These are phyloP conservation scores for Euplagia quadripunctaria DNA, from an alignment of 2,888 invertebrate genomes.

Conservation along the genomic window DNA sequence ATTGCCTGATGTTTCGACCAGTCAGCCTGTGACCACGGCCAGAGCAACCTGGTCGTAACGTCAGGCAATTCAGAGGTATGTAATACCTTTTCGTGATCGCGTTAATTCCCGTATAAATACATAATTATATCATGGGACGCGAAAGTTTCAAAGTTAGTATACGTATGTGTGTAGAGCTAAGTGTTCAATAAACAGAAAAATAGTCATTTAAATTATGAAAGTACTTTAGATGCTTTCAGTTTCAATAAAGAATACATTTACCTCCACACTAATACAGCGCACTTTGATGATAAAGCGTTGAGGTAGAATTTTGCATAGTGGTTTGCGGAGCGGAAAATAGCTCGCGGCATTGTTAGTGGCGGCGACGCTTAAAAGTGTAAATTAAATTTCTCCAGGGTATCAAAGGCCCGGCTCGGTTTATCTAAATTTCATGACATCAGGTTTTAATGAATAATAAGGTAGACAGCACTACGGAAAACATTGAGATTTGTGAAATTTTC, in stretches of 20 bases:
- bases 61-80: too few relatives aligned
- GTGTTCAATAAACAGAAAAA: too few relatives aligned
- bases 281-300: slow-evolving; percentile 30
- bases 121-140: too few relatives aligned
- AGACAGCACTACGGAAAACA: slow-evolving; percentile 48
- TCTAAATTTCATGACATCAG: slow-evolving; percentile 74
- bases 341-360: slow-evolving; percentile 56
- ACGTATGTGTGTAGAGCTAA: not conserved
- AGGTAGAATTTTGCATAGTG: slow-evolving; percentile 50
- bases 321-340: slow-evolving; percentile 52
- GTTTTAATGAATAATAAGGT: slow-evolving; percentile 73
- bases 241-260: slow-evolving; percentile 35
- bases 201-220: not conserved
- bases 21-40: too few relatives aligned
- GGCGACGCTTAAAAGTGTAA: slow-evolving; percentile 67
- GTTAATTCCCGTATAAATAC: too few relatives aligned
- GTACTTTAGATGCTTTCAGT: slow-evolving; percentile 3
- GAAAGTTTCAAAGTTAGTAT: too few relatives aligned
- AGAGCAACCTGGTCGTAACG: too few relatives aligned
- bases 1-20: too few relatives aligned
- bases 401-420: slow-evolving; percentile 65
- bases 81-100: too few relatives aligned
- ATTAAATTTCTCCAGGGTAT: slow-evolving; percentile 73
- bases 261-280: slow-evolving; percentile 20
- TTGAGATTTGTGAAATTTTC: slow-evolving; percentile 45